A percentile compares a stretch with the other conserved stretches of the same genome.
These are phyloP conservation scores for Drosophila macrospina DNA, from an alignment of 2,888 invertebrate species.

Conservation along the genomic window DNA sequence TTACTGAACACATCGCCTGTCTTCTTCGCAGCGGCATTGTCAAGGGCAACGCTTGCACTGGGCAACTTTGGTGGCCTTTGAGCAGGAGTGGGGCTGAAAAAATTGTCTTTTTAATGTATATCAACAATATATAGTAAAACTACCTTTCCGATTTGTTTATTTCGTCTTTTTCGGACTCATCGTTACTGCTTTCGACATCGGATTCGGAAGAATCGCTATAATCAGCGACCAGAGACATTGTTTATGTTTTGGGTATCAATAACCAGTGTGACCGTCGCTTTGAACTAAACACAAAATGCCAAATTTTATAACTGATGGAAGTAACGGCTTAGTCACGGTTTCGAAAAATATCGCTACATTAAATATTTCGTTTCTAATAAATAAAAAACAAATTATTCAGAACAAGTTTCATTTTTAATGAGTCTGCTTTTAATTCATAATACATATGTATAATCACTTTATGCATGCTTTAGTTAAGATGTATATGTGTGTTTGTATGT, in stretches of 20 bases:
- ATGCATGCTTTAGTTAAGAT: conserved; percentile 74
- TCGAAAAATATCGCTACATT: background rate
- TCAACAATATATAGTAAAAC: background rate
- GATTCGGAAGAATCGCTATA: conserved; percentile 77
- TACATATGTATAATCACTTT: conserved; percentile 78
- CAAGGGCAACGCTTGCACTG: conserved; percentile 79
- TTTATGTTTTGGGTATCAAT: conserved; percentile 41
- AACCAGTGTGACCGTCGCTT: conserved; percentile 25
- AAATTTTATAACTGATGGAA: background rate
- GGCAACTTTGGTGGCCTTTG: conserved; percentile 67
- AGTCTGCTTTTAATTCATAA: conserved; percentile 63
- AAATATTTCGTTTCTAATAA: background rate
- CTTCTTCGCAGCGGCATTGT: conserved; percentile 52
- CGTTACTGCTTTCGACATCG: conserved; percentile 54
- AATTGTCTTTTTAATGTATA: background rate
- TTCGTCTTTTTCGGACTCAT: conserved; percentile 37
- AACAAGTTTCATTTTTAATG: conserved; percentile 70
- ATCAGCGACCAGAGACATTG: conserved; percentile 81
- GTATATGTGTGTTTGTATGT: conserved; percentile 46
- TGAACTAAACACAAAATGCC: background rate
- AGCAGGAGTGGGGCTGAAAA: conserved; percentile 24
- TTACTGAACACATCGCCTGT: conserved; percentile 90
- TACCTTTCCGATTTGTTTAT: conserved; percentile 15
- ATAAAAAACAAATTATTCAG: conserved; percentile 6
- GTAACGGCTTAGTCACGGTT: background rate